Conservation (phyloP, 2,888 invertebrate genomes). For the Cataglyphis rosenhaueri region DNA sequence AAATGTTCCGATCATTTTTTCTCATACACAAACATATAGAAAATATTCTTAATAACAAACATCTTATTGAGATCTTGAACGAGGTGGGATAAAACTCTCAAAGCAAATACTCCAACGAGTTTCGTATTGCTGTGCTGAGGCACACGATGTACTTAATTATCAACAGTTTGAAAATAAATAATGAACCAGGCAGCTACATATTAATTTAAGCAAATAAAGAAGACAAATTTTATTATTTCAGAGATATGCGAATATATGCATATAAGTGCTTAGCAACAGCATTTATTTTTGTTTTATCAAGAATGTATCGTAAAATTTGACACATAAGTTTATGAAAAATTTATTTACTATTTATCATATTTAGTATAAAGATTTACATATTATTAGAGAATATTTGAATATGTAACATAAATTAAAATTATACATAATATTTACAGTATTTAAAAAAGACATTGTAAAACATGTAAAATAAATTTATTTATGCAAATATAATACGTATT, state of each 20-base stretch:
- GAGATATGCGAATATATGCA: neutral
- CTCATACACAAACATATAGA: neutral
- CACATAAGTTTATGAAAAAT: conserved; percentile 30
- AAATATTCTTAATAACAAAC: neutral
- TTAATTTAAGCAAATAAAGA: conserved; percentile 22
- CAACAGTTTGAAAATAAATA: conserved; percentile 20
- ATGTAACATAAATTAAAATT: neutral
- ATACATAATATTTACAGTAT: neutral
- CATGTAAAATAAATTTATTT: neutral
- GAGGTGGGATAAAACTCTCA: conserved; percentile 3
- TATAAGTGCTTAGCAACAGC: neutral
- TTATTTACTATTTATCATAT: conserved; percentile 7
- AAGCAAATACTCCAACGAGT: neutral
- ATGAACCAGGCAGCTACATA: neutral
- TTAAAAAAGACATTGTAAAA: neutral
- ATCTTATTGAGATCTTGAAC: neutral
- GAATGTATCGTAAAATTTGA: conserved; percentile 28
- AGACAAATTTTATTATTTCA: neutral
- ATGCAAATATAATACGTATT: neutral
- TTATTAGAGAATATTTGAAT: neutral
- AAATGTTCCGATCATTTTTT: neutral
- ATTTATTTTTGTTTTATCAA: neutral
- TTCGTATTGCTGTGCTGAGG: neutral
- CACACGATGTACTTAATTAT: conserved; percentile 5
- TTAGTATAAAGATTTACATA: neutral